A percentile compares a stretch with the other conserved stretches of the same genome.
Conservation (phyloP, 2,797 vertebrate species). For the Rhynchonycteris naso region DNA sequence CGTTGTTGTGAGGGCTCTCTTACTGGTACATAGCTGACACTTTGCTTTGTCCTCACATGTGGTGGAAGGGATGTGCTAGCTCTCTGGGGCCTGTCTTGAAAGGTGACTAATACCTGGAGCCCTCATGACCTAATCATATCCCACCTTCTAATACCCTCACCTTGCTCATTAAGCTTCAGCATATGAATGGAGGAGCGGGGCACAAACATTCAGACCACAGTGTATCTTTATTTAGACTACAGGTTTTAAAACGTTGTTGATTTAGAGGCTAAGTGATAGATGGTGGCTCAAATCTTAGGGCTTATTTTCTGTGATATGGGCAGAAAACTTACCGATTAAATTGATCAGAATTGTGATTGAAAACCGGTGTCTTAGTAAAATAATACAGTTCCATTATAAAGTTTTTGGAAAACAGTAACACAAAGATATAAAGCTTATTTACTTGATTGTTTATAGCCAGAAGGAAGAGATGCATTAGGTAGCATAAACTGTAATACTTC, state of each 20-base stretch:
- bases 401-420: slow-evolving; percentile 9
- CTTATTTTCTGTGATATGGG: slow-evolving; percentile 2
- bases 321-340: neutral
- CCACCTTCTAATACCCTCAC: neutral
- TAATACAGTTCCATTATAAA: neutral
- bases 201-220: neutral
- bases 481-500: neutral
- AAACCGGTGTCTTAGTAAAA: slow-evolving; percentile 38
- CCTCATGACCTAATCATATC: neutral
- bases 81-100: neutral
- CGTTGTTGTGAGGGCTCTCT: neutral
- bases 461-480: neutral
- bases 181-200: neutral
- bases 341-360: slow-evolving; percentile 19
- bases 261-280: neutral
- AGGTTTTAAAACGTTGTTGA: slow-evolving; percentile 22
- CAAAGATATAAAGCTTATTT: slow-evolving; percentile 31
- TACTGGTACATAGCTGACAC: neutral
- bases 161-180: neutral
- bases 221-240: neutral
- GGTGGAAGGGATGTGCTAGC: neutral
- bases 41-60: neutral
- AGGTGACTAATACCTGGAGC: neutral
- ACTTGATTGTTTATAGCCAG: neutral
- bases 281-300: neutral